Conservation (phyloP, 2,888 invertebrate genomes). For the Dicyrtomina minuta region DNA sequence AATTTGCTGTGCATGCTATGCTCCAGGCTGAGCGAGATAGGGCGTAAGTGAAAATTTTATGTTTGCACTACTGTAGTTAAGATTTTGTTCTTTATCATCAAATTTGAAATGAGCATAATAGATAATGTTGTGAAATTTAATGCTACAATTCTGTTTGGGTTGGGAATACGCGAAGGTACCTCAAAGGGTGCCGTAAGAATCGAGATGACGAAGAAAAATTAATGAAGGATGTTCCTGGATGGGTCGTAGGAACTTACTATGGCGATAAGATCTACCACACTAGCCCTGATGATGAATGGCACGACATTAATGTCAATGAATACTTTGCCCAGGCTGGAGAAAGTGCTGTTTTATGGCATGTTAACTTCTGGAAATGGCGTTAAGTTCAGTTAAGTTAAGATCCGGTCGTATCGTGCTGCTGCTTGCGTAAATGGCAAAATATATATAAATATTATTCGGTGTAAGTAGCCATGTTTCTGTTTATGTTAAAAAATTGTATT, state of each 20-base stretch:
- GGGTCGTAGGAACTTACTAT: constrained; percentile 87
- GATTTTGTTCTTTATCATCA: not conserved
- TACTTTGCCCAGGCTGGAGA: constrained; percentile 68
- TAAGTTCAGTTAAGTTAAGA: constrained; percentile 13
- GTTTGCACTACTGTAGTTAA: not conserved
- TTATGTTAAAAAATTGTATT: too few relatives aligned
- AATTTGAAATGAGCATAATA: not conserved
- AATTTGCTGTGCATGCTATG: constrained; percentile 74
- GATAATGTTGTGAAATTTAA: not conserved
- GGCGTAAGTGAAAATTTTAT: constrained; percentile 61
- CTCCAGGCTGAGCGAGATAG: constrained; percentile 82
- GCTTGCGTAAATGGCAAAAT: too few relatives aligned
- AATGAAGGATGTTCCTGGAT: constrained; percentile 86
- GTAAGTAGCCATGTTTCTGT: too few relatives aligned
- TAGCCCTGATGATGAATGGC: constrained; percentile 64
- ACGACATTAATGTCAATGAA: constrained; percentile 68
- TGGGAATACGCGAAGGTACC: too few relatives aligned
- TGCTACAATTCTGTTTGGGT: not conserved
- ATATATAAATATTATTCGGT: too few relatives aligned
- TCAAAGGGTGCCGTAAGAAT: constrained; percentile 76
- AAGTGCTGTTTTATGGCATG: constrained; percentile 16
- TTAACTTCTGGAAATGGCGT: constrained; percentile 20
- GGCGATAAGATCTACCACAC: constrained; percentile 80
- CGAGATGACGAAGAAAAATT: constrained; percentile 80
- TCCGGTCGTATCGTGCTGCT: not conserved